Base-by-base conservation (phyloP, 2,113 vertebrate genomes). In the Atrichornis clamosus region DNA sequence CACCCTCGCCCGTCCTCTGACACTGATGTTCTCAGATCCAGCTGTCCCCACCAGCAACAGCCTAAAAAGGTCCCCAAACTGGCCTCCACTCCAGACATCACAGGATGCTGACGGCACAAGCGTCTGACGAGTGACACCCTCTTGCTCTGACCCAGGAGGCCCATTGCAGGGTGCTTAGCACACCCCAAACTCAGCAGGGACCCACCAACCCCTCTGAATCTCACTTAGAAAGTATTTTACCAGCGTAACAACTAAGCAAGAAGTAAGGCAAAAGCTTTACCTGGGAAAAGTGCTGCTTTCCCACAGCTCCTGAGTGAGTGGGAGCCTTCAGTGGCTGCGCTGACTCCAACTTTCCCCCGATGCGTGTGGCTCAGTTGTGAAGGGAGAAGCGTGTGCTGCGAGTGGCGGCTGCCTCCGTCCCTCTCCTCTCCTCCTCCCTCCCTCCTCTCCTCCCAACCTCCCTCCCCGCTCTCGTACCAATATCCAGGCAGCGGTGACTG, bases 191-290 rank as follows among this genome's bases (percentile, higher is more conserved):
- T 49, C 72, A 44, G 53, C 3, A 3, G 68, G 46, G 24, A 85
- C 59, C 53, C 63, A 42, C 55, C 30, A 28, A 15, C 22, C 46
- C 21, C 52, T 52, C 75, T 2, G 24, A 67, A 59, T 23, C 52
- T 67, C 69, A 9, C 33, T 30, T 20, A 21, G 32, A 63, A 80
- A 94, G 75, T 90, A 35, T 70, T 85, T 75, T 63, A 84, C 49
- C 27, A 21, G 11, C 0, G 0, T 13, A 69, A 44, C 41, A 72
- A 64, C 24, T 69, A 47, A 35, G 37, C 7, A 13, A 56, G 92
- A 76, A 94, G 84, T 46, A 88, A 95, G 77, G 47, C 44, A 84
- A 79, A 95, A 87, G 30, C 55, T 77, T 97, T 97, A 97, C 97
- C 97, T 97, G 94, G 41, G 73, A 20, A 58, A 50, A 26, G 58